Evolutionary conservation across 23 tunicate species (phyloP), one percentile per base, ranked within the genome.

Genomic region (Trididemnum nubilum): DNA sequence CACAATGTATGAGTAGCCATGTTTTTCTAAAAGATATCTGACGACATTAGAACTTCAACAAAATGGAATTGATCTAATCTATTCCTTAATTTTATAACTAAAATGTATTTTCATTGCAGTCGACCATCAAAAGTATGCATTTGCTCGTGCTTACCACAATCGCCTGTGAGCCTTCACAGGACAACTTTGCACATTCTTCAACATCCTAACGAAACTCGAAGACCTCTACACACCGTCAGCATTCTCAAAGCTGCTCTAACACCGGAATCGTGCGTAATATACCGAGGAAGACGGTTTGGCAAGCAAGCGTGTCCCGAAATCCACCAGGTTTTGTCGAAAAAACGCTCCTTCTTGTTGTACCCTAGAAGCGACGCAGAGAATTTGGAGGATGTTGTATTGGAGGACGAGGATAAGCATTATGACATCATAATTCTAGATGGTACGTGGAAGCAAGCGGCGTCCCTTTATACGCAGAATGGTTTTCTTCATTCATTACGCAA

Each of bases 391-490:
- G 63, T 83, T 15, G 72, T 77, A 3, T 2, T 2, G 18, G 7
- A 1, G 3, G 9, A 51, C 18, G 61, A 72, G 3, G 22, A 33
- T 1, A 36, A 19, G 9, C 33, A 51, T 38, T 87, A 35, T 60
- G 84, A 89, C 49, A 27, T 92, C 33, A 33, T 96, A 2, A 21
- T 92, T 24, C 35, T 96, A 0, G 99, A 96, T 79, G 99, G 99
- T 2, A 96, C 99, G 4, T 96, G 99, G 99, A 77, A 88, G 30
- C 99, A 96, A 80, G 99, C 99, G 4, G 32, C 82, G 12, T 83
- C 86, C 0, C 90, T 96, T 34, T 96, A 86, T 39, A 35, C 73
- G 1, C 89, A 83, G 34, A 87, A 84, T 72, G 63, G 73, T 23
- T 65, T 84, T 80, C 80, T 93, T n/a, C 81, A 87, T 34, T 28